Conservation (phyloP, 2,888 invertebrate genomes). For the Polylopha cassiicola region DNA sequence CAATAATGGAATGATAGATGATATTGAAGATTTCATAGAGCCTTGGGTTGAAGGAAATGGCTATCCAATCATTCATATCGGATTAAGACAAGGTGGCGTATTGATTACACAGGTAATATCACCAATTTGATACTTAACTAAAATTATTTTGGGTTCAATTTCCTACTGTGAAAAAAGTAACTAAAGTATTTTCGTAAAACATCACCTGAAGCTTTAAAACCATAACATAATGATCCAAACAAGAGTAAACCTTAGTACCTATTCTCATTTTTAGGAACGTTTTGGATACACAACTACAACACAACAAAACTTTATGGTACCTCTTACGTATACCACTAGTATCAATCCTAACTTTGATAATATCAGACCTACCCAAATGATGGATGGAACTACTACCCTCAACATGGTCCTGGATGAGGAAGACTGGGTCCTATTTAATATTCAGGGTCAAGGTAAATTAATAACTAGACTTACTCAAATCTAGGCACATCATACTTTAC, state of each 20-base stretch:
- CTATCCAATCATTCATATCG: conserved; percentile 51
- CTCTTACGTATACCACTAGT: conserved; percentile 70
- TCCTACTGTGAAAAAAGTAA: background rate
- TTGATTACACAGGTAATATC: conserved; percentile 49
- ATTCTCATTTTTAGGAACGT: conserved; percentile 41
- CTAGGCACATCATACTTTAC: background rate
- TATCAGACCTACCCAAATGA: conserved; percentile 41
- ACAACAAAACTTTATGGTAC: conserved; percentile 43
- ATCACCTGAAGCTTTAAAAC: too few relatives aligned
- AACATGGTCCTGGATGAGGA: conserved; percentile 44
- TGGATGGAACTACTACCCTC: conserved; percentile 33
- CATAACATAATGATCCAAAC: too few relatives aligned
- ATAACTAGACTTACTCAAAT: background rate
- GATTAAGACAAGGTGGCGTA: conserved; percentile 42
- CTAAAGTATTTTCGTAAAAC: background rate
- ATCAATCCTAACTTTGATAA: conserved; percentile 49
- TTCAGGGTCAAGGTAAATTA: conserved; percentile 61
- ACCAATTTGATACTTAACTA: background rate
- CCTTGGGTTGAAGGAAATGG: conserved; percentile 48
- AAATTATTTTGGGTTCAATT: background rate
- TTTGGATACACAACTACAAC: conserved; percentile 35
- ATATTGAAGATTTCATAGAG: conserved; percentile 41
- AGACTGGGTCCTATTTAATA: conserved; percentile 59
- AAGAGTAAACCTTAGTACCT: too few relatives aligned
- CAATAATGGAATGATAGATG: conserved; percentile 31